Evolutionary conservation across 2,113 vertebrate genomes (phyloP), one percentile per base, ranked within the genome.

Genomic region (Megaceryle torquata): DNA sequence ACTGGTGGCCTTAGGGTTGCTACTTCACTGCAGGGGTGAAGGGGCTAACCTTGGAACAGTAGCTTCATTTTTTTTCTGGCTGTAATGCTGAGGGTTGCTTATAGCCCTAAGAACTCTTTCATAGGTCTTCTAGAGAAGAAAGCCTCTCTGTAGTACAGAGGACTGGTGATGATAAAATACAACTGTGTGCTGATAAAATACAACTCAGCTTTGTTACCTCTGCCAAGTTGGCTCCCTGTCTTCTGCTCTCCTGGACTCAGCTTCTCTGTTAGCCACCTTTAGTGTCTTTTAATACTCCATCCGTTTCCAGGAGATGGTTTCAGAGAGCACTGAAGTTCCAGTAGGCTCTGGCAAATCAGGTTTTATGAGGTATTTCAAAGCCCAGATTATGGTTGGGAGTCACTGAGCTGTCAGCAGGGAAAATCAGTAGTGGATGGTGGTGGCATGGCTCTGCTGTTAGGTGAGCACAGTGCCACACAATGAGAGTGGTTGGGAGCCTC

Each of bases 141-240:
- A 35, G 43, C 43, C 67, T 11, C 65, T 11, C 56, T 50, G 64
- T 54, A 41, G 53, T 43, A 14, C 15, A 33, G 65, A 76, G 75
- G 12, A 14, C 61, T 56, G 72, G 37, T 29, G 83, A 63, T 4
- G 1, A 59, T 91, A 76, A 77, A 83, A 68, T 39, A 64, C 76
- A 57, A 2, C 77, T 94, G 25, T 56, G 80, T 46, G 84, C 39
- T 44, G 68, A 76, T 91, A 76, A 77, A 83, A 64, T 39, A 68
- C 76, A 53, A 1, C 78, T 94, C 44, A 9, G 71, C 72, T 86
- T 80, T 86, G 59, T 72, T 75, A 61, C 70, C 75, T 75, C 43
- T 93, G 93, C 93, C 93, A 88, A 85, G 56, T 56, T 93, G 93
- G 86, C 89, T 79, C 41, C 35, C 43, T 72, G 54, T 76, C 59